These are phyloP conservation scores for Ptilonorhynchus violaceus DNA, from an alignment of 2,113 vertebrate species.

Conservation along the genomic window DNA sequence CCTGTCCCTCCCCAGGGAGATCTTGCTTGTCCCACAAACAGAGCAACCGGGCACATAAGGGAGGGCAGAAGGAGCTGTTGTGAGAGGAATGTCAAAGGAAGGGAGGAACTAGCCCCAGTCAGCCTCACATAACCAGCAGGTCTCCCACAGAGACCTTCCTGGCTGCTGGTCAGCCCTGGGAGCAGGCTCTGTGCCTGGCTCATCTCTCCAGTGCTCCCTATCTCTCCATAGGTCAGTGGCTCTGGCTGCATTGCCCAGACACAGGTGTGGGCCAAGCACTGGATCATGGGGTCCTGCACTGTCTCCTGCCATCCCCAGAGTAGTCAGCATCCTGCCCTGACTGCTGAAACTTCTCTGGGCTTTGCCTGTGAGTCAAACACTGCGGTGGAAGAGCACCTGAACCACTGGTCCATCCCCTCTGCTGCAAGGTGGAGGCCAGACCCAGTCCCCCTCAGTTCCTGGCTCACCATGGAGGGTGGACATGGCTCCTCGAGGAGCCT, in stretches of 20 bases:
- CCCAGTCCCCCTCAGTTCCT: background rate
- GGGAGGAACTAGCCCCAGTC: background rate
- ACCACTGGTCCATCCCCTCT: background rate
- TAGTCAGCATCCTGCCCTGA: background rate
- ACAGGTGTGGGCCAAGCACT: background rate
- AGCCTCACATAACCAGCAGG: background rate
- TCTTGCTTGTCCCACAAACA: background rate
- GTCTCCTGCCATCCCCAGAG: background rate
- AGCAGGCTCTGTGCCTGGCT: background rate
- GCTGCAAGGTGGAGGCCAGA: background rate
- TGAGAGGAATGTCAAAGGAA: background rate
- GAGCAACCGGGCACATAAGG: background rate
- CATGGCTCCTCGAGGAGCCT: rapidly evolving
- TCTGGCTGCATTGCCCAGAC: rapidly evolving
- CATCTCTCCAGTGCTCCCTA: background rate
- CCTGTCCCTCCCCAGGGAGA: background rate
- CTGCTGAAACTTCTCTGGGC: background rate
- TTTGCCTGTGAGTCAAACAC: background rate
- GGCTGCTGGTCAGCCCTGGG: background rate
- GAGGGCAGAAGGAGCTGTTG: background rate
- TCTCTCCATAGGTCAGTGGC: background rate
- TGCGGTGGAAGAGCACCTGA: rapidly evolving
- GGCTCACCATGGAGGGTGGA: background rate
- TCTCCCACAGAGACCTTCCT: background rate
- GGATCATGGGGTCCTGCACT: background rate